Percentiles rank a stretch among this genome's conserved stretches.
These are phyloP conservation scores for Gorsachius goisagi DNA, from an alignment of 2,113 vertebrate species.

Conservation along the genomic window DNA sequence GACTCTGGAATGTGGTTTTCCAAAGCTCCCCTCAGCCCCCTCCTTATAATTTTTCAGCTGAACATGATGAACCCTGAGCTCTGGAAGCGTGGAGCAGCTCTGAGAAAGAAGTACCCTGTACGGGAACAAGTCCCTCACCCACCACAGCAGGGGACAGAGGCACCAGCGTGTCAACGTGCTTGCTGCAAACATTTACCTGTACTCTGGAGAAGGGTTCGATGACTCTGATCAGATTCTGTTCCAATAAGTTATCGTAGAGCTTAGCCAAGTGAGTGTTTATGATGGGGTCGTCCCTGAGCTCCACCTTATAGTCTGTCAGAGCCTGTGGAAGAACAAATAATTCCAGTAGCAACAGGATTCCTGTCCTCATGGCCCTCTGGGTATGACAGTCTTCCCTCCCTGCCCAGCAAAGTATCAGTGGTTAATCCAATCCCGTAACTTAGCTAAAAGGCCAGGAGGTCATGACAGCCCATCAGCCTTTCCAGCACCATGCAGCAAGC, in stretches of 20 bases:
- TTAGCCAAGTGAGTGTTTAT: slow-evolving; percentile 96
- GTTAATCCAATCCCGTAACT: not conserved
- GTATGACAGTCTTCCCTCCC: not conserved
- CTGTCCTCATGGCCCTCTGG: not conserved
- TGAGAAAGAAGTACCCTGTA: not conserved
- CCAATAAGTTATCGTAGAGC: slow-evolving; percentile 96
- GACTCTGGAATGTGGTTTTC: not conserved
- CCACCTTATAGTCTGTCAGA: slow-evolving; percentile 93
- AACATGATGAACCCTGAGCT: not conserved
- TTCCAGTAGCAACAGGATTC: not conserved
- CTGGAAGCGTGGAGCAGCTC: not conserved
- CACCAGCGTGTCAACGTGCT: not conserved
- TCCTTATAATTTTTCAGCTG: not conserved
- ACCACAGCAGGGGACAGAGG: not conserved
- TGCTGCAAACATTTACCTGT: slow-evolving; percentile 78
- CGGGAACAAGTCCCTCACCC: not conserved
- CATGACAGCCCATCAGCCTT: not conserved
- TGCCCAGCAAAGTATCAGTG: not conserved
- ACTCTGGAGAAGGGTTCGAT: slow-evolving; percentile 99
- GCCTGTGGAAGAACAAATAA: slow-evolving; percentile 75
- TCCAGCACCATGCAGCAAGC: not conserved
- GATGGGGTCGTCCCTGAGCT: slow-evolving; percentile 96
- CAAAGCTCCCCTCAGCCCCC: not conserved
- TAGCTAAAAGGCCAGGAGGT: not conserved
- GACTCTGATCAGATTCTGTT: slow-evolving; percentile 97